A percentile compares a stretch with the other conserved stretches of the same genome.
Evolutionary conservation across 1,140 invertebrate species (phyloP).

Genomic region (Drosophila pectinifera): DNA sequence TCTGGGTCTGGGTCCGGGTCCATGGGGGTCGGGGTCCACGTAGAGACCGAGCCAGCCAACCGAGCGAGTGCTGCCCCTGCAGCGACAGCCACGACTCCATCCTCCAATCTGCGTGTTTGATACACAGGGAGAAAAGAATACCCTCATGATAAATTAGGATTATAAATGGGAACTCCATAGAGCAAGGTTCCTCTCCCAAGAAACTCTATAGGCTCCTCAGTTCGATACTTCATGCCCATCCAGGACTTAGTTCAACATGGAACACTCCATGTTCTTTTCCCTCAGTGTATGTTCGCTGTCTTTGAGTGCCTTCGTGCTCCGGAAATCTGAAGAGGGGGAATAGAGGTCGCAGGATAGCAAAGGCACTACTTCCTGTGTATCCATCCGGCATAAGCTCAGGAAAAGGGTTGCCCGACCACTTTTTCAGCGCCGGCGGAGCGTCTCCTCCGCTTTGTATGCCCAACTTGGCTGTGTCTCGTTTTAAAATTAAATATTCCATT

Average conservation of each 20-base stretch:
- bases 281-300: constrained; percentile 53
- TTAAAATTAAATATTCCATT: constrained; percentile 85
- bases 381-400: constrained; percentile 76
- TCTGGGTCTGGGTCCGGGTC: constrained; percentile 22
- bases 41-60: constrained; percentile 51
- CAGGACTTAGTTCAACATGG: background rate
- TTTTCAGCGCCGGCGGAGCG: constrained; percentile 56
- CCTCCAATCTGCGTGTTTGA: constrained; percentile 23
- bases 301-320: constrained; percentile 53
- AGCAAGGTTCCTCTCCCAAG: too few species aligned
- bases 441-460: constrained; percentile 53
- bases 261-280: background rate
- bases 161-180: too few species aligned
- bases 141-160: too few species aligned
- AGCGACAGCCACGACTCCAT: constrained; percentile 48
- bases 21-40: constrained; percentile 25
- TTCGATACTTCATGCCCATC: too few species aligned
- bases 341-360: constrained; percentile 39
- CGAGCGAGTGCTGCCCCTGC: constrained; percentile 66
- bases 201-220: too few species aligned
- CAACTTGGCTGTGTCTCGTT: constrained; percentile 71
- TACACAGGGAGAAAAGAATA: constrained; percentile 16
- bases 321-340: constrained; percentile 12
- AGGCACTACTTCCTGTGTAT: constrained; percentile 80
- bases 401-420: constrained; percentile 73